These are phyloP conservation scores for Pygoscelis adeliae DNA, from an alignment of 2,113 vertebrate genomes.

Conservation along the genomic window DNA sequence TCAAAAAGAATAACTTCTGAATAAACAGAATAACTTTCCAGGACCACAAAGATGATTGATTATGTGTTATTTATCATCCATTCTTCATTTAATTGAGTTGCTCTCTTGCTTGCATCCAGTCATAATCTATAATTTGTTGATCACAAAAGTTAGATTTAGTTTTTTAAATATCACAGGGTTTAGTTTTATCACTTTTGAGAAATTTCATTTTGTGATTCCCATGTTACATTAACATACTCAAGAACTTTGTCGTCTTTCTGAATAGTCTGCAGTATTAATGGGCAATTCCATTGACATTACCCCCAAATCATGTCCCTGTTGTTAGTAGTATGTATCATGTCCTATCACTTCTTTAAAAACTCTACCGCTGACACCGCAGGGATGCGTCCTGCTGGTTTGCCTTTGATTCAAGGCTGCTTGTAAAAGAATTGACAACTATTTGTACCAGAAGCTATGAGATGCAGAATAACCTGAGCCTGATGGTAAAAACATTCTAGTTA, in stretches of 20 bases:
- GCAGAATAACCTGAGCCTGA: not conserved
- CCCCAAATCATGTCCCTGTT: not conserved
- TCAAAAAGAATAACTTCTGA: not conserved
- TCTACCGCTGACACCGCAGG: fast-evolving
- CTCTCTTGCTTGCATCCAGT: fast-evolving
- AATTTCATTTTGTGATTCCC: not conserved
- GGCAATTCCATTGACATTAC: not conserved
- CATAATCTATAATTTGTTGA: not conserved
- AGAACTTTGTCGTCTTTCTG: not conserved
- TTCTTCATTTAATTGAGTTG: not conserved
- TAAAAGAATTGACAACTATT: not conserved
- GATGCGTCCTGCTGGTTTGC: not conserved
- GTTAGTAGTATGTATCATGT: not conserved
- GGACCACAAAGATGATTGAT: not conserved
- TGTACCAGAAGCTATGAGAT: not conserved
- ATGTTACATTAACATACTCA: not conserved
- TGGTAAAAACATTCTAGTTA: not conserved
- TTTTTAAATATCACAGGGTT: not conserved
- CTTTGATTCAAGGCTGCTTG: not conserved
- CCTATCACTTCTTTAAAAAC: not conserved
- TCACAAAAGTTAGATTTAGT: not conserved
- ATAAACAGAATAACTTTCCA: not conserved
- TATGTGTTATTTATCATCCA: not conserved
- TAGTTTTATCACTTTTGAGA: not conserved
- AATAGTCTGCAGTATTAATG: not conserved